phyloP scores from a whole-genome alignment of 2,888 invertebrate species.

The Nemoura dubitans region DNA sequence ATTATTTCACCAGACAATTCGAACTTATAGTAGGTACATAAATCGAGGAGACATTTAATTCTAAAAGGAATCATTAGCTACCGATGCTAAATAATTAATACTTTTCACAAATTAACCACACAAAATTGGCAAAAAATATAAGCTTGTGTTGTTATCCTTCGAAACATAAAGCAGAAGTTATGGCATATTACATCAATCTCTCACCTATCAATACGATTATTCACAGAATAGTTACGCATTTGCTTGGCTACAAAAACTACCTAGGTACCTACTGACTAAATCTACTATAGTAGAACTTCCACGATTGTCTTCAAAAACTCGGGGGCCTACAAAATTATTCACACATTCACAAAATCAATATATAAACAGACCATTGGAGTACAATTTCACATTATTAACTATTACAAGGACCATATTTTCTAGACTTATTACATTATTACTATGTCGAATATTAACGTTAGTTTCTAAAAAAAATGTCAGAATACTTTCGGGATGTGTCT shows the following conservation, averaged over 20 bases:
- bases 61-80: constrained; percentile 9
- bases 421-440: not conserved
- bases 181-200: not conserved
- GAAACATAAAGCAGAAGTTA: not conserved
- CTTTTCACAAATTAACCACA: not conserved
- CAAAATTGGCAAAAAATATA: not conserved
- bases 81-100: constrained; percentile 1
- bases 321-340: not conserved
- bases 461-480: not conserved
- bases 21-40: not conserved
- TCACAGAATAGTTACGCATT: not conserved
- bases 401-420: not conserved
- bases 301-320: not conserved
- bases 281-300: not conserved
- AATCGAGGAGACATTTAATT: not conserved
- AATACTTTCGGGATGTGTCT: not conserved
- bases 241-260: not conserved
- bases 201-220: not conserved
- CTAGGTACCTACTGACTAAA: not conserved
- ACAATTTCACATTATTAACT: not conserved
- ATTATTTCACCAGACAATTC: not conserved
- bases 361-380: too few species aligned
- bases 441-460: not conserved
- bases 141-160: not conserved
- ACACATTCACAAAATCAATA: not conserved